phyloP scores from a whole-genome alignment of 2,888 invertebrate genomes.

The Dynastes hyllus region DNA sequence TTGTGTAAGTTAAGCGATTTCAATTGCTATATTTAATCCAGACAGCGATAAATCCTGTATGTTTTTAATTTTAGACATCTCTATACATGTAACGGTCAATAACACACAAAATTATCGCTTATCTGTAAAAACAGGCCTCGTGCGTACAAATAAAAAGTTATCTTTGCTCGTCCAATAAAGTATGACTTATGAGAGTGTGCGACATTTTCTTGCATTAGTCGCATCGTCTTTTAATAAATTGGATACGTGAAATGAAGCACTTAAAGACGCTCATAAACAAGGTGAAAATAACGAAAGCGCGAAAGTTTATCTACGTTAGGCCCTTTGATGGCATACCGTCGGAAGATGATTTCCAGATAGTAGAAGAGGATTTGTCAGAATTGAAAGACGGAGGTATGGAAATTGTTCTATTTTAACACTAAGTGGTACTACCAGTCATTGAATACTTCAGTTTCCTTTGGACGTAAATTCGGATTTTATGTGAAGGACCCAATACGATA shows the following conservation, averaged over 20 bases:
- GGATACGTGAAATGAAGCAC: constrained; percentile 28
- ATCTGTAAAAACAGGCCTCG: constrained; percentile 24
- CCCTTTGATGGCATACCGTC: constrained; percentile 80
- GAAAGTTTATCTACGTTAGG: constrained; percentile 78
- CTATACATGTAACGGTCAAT: constrained; percentile 17
- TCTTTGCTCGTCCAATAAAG: constrained; percentile 7
- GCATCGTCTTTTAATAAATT: not conserved
- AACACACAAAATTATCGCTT: constrained; percentile 35
- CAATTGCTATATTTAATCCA: too few relatives aligned
- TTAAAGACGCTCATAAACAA: constrained; percentile 45
- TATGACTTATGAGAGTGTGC: not conserved
- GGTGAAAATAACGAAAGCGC: constrained; percentile 71
- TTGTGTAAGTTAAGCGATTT: too few relatives aligned
- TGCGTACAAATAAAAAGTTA: constrained; percentile 28
- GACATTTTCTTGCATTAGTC: constrained; percentile 4
- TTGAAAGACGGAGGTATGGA: constrained; percentile 78
- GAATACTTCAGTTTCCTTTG: too few relatives aligned
- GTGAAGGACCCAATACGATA: too few relatives aligned
- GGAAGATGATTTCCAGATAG: constrained; percentile 76
- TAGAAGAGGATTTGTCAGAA: constrained; percentile 78
- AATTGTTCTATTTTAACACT: too few relatives aligned
- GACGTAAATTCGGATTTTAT: too few relatives aligned
- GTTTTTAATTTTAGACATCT: not conserved
- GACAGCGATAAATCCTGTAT: too few relatives aligned
- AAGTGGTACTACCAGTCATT: too few relatives aligned